Evolutionary conservation across 1,140 invertebrate genomes (phyloP).

Genomic region (Leptinotarsa texana): DNA sequence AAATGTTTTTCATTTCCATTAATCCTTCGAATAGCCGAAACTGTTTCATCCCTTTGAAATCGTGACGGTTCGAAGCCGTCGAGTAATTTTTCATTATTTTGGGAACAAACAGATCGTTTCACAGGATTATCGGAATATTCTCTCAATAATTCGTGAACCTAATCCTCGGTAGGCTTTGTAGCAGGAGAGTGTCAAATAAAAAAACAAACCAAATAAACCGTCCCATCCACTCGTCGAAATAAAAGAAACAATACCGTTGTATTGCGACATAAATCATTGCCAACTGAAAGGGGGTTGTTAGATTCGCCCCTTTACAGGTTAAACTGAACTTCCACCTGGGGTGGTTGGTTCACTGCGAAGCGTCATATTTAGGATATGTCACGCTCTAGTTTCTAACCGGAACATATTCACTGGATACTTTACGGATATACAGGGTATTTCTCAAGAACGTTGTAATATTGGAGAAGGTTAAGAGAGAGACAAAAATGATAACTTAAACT

Average conservation of each 20-base stretch:
- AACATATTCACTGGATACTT: not conserved
- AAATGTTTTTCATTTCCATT: not conserved
- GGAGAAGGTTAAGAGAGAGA: no score
- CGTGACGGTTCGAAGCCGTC: not conserved
- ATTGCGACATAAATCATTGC: not conserved
- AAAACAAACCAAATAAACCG: constrained; percentile 27
- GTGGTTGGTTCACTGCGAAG: not conserved
- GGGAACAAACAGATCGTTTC: not conserved
- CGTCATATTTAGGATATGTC: not conserved
- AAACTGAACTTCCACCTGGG: constrained; percentile 2
- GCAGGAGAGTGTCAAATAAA: constrained; percentile 26
- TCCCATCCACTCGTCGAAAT: constrained; percentile 30
- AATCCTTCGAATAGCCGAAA: not conserved
- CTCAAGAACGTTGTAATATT: no score
- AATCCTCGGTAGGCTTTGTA: not conserved
- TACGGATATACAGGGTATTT: no score
- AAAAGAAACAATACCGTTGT: constrained; percentile 18
- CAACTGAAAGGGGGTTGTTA: not conserved
- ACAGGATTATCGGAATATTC: constrained; percentile 2
- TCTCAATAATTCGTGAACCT: not conserved
- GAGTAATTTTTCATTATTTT: constrained; percentile 3
- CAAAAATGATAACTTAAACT: no score
- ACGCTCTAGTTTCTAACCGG: not conserved
- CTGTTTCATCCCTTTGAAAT: not conserved
- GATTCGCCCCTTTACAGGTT: not conserved